Evolutionary conservation across 2,888 invertebrate genomes (phyloP), one percentile per base, ranked within the genome.

Genomic region (Rhamphomyia laevipes): DNA sequence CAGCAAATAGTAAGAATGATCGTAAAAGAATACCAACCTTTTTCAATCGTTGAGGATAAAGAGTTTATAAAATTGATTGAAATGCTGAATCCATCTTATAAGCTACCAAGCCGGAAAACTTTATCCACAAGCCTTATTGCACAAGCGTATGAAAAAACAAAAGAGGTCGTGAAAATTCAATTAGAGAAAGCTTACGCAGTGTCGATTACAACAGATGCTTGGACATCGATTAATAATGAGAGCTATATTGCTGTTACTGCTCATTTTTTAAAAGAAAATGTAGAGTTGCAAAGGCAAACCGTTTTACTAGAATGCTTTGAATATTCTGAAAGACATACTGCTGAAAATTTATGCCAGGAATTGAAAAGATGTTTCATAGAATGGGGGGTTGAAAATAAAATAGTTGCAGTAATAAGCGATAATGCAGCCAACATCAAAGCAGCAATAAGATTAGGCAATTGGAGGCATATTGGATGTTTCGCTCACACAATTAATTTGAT

Each of bases 201-300:
- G 21, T 21, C 21, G 21, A 15, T 63, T 33, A 63, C 63, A 30
- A 61, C 60, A 7, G 63, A 64, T 51, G 56, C 57, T 45, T 62
- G 63, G 62, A 61, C 62, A 17, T 64, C 63, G 10, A 15, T 47
- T 13, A 60, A 55, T 45, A 57, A 51, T 33, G 61, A 63, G 40
- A 58, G 52, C 51, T 62, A 52, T 53, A 50, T 62, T 41, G 60
- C 55, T 15, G 56, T 59, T 9, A 61, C 49, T 17, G 27, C 41
- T 12, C 59, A 62, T 54, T 62, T 54, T 51, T 48, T 59, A 21
- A 38, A 56, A 44, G 43, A 56, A 4, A 45, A 58, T 44, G 62
- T 59, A 35, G 49, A 49, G 5, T 21, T 21, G 4, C 21, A 21
- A 21, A 21, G 21, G 4, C 21, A 21, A 21, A 21, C 21, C 4